phyloP scores from a whole-genome alignment of 2,113 vertebrate species.

The Ictidomys tridecemlineatus region DNA sequence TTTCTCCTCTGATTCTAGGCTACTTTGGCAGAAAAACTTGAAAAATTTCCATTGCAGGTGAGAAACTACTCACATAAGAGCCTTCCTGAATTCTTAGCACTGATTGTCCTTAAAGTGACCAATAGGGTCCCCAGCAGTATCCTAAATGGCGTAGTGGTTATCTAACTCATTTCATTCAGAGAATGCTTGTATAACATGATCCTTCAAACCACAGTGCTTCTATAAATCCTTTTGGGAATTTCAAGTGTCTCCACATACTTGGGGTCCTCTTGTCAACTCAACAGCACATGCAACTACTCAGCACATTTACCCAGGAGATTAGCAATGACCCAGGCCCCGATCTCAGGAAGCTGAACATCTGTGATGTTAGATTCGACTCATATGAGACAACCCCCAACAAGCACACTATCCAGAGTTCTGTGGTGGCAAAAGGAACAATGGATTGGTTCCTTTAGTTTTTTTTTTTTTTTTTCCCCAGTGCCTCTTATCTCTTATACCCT shows the following conservation, averaged over 20 bases:
- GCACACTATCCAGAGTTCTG: not conserved
- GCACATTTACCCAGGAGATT: not conserved
- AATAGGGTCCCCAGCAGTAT: not conserved
- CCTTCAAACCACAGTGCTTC: not conserved
- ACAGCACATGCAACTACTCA: not conserved
- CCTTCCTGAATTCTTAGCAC: not conserved
- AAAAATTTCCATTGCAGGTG: not conserved
- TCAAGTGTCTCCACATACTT: not conserved
- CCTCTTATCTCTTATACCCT: not conserved
- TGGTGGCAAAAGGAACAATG: not conserved
- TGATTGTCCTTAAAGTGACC: not conserved
- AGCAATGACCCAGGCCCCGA: not conserved
- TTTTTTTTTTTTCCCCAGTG: too few relatives aligned
- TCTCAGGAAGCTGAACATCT: not conserved
- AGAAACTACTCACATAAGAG: not conserved
- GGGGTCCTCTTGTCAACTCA: not conserved
- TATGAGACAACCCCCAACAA: not conserved
- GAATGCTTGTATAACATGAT: not conserved
- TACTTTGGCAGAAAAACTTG: not conserved
- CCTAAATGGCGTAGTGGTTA: not conserved
- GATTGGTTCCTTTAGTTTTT: too few relatives aligned
- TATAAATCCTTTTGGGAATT: not conserved
- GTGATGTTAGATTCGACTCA: not conserved
- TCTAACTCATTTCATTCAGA: not conserved
- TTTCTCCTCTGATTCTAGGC: not conserved